A percentile compares a stretch with the other conserved stretches of the same genome.
Evolutionary conservation across 2,888 invertebrate genomes (phyloP).

Genomic region (Meganola albula): DNA sequence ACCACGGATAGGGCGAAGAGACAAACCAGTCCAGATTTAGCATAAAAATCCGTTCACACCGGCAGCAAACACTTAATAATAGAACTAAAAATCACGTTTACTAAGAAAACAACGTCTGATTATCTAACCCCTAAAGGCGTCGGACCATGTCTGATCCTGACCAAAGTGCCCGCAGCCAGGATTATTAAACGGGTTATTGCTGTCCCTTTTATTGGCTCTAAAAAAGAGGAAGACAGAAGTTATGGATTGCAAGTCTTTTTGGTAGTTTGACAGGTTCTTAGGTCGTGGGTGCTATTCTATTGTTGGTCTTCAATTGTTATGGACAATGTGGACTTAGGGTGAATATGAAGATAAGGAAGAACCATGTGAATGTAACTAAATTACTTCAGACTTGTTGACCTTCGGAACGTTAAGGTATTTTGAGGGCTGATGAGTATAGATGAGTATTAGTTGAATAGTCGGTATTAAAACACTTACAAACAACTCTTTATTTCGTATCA

Average conservation of each 20-base stretch:
- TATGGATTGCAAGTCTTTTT: conserved; percentile 41
- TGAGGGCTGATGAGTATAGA: conserved; percentile 2
- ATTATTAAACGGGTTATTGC: conserved; percentile 51
- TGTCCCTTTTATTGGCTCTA: conserved; percentile 23
- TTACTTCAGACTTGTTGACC: conserved; percentile 18
- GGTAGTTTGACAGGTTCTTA: conserved; percentile 43
- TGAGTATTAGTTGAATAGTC: not conserved
- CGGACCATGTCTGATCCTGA: conserved; percentile 62
- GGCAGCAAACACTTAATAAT: conserved; percentile 32
- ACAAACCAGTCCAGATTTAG: too few species aligned
- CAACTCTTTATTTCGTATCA: too few species aligned
- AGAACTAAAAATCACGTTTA: conserved; percentile 31
- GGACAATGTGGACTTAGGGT: conserved; percentile 28
- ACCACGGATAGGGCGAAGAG: too few species aligned
- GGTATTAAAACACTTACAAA: too few species aligned
- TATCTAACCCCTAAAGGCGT: too few species aligned
- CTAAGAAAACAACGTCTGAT: conserved; percentile 39
- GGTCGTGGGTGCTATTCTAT: conserved; percentile 51
- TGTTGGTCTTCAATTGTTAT: conserved; percentile 38
- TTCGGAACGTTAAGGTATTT: conserved; percentile 10
- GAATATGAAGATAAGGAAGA: conserved; percentile 26
- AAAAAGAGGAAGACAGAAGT: conserved; percentile 21
- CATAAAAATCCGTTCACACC: conserved; percentile 21
- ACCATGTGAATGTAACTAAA: conserved; percentile 24
- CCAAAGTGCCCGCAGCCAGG: conserved; percentile 60